Evolutionary conservation across 1,140 invertebrate species (phyloP).

Genomic region (Drosophila lacertosa): DNA sequence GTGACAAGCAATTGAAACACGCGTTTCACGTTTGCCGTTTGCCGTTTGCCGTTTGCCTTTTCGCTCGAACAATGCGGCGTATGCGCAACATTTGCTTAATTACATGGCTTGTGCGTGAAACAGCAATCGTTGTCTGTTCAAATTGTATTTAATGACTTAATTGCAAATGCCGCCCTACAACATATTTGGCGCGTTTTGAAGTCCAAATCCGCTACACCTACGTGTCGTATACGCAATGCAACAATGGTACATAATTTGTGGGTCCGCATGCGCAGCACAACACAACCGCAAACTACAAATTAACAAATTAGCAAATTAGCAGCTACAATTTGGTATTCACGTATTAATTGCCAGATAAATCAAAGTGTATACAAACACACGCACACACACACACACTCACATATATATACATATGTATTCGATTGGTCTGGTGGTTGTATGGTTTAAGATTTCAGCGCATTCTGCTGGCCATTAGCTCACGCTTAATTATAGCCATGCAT

Average conservation of each 20-base stretch:
- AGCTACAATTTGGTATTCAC: constrained; percentile 35
- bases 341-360: constrained; percentile 42
- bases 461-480: constrained; percentile 18
- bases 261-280: constrained; percentile 44
- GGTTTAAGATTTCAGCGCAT: constrained; percentile 31
- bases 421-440: background rate
- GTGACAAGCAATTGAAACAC: constrained; percentile 36
- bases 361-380: constrained; percentile 26
- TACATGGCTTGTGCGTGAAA: constrained; percentile 35
- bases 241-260: constrained; percentile 29
- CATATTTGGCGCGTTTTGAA: constrained; percentile 1
- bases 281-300: constrained; percentile 34
- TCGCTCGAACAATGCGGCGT: constrained; percentile 56
- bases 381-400: too few species aligned
- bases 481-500: constrained; percentile 44
- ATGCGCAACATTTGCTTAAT: constrained; percentile 64
- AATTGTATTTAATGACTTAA: constrained; percentile 79
- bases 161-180: constrained; percentile 50
- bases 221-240: constrained; percentile 44
- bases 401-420: background rate
- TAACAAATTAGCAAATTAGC: constrained; percentile 58
- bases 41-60: constrained; percentile 33
- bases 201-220: background rate
- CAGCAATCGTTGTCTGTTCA: constrained; percentile 55
- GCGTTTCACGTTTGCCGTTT: constrained; percentile 17